Base-by-base conservation (phyloP, 2,797 vertebrate species). In the Sus cebifrons region DNA sequence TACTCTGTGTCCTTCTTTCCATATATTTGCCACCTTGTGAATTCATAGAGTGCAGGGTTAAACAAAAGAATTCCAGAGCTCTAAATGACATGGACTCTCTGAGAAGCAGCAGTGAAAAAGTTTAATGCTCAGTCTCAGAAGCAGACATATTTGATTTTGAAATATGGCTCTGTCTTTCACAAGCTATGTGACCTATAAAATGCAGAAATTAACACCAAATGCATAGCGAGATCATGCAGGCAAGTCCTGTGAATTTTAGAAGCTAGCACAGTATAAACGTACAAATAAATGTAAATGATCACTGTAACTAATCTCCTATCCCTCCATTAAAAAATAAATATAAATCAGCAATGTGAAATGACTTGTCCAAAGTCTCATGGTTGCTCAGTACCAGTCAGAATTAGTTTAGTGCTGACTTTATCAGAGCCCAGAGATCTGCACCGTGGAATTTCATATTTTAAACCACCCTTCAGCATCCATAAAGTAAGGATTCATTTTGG, bases 401-500 rank as follows among this genome's bases (percentile, higher is more conserved):
- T 91, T 78, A 91, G 96, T 85, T 92, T 62, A 58, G 4, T 40
- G 40, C 40, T 95, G 65, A 54, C 8, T 27, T 94, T 68, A 78
- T 52, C 11, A 64, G 44, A 82, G 10, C 20, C 11, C 21, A 86
- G 32, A 10, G 68, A 83, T 94, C 67, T 88, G 14, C 23, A 49
- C 32, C 75, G 5, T 60, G 64, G 40, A 94, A 44, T 70, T 75
- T 90, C 71, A 14, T 62, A 18, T 70, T 92, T 87, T 81, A 81
- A 95, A 8, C 23, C 10, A 71, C 1, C 21, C 77, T 90, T 92
- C 16, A 89, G 82, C 2, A 86, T 52, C n/a, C 17, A n/a, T 7
- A 81, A 40, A 36, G 20, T 58, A 64, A 91, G 32, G 10, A 5
- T 92, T 60, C 32, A 16, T 32, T 67, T 77, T 44, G 15, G 5